Evolutionary conservation across 2,113 vertebrate species (phyloP).

Genomic region (Saimiri boliviensis): DNA sequence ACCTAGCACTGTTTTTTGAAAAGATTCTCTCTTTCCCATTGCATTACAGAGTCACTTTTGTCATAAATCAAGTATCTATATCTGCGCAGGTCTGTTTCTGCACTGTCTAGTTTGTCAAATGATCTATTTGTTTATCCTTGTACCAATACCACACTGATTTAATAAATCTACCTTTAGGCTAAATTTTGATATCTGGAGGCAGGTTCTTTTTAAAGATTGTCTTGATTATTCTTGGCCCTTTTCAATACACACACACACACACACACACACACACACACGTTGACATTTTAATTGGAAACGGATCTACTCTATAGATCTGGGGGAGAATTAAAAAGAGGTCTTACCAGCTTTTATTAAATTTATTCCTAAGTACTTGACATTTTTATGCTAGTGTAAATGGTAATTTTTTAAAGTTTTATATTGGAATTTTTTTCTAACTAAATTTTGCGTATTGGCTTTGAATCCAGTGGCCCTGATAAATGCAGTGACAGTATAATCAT

Average conservation of each 20-base stretch:
- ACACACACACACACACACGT: background rate
- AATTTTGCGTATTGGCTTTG: background rate
- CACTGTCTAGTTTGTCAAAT: background rate
- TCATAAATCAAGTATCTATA: background rate
- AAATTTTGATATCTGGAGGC: background rate
- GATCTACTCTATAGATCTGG: background rate
- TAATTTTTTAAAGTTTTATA: background rate
- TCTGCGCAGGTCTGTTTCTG: background rate
- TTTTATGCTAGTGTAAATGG: background rate
- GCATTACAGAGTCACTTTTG: background rate
- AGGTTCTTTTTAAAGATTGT: background rate
- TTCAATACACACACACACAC: background rate
- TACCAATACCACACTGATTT: background rate
- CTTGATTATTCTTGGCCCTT: background rate
- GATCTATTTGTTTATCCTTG: background rate
- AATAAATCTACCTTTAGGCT: background rate
- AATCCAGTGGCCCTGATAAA: background rate
- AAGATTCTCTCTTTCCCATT: background rate
- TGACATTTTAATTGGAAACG: background rate
- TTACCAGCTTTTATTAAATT: background rate
- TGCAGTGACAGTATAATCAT: background rate
- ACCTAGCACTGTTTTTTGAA: background rate
- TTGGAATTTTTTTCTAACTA: background rate
- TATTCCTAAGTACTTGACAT: conserved; percentile 4
- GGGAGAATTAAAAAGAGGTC: background rate